Conservation (phyloP, 2,888 invertebrate genomes). For the Atherix ibis region DNA sequence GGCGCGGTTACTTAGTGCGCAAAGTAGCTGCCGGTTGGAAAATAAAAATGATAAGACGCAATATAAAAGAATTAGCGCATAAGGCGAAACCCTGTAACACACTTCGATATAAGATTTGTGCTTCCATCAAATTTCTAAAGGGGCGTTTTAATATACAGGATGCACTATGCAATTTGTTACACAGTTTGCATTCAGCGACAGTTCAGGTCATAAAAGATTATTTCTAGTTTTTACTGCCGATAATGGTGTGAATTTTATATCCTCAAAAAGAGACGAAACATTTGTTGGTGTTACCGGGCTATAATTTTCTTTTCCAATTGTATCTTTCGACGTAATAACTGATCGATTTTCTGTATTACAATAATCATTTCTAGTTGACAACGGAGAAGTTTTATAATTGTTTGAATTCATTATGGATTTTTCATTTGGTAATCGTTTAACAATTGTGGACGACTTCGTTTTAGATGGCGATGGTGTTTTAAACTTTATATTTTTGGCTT, state of each 20-base stretch:
- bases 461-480: conserved; percentile 24
- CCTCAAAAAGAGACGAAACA: conserved; percentile 23
- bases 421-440: no score
- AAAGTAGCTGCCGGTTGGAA: conserved; percentile 15
- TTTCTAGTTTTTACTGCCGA: conserved; percentile 11
- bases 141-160: no score
- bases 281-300: conserved; percentile 33
- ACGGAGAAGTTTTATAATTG: no score
- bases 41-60: conserved; percentile 19
- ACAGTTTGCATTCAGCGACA: no score
- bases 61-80: conserved; percentile 18
- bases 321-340: no score
- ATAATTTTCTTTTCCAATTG: conserved; percentile 31
- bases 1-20: conserved; percentile 36
- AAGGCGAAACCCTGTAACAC: conserved; percentile 19
- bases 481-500: conserved; percentile 21
- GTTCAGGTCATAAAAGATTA: conserved; percentile 19
- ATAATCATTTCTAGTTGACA: no score
- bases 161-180: conserved; percentile 21
- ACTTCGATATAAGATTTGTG: conserved; percentile 22
- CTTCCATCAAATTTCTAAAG: conserved; percentile 24
- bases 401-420: no score
- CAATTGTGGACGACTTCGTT: no score
- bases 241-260: conserved; percentile 27
- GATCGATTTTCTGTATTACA: no score